phyloP scores from a whole-genome alignment of 2,888 invertebrate species.

The Elegia similella region DNA sequence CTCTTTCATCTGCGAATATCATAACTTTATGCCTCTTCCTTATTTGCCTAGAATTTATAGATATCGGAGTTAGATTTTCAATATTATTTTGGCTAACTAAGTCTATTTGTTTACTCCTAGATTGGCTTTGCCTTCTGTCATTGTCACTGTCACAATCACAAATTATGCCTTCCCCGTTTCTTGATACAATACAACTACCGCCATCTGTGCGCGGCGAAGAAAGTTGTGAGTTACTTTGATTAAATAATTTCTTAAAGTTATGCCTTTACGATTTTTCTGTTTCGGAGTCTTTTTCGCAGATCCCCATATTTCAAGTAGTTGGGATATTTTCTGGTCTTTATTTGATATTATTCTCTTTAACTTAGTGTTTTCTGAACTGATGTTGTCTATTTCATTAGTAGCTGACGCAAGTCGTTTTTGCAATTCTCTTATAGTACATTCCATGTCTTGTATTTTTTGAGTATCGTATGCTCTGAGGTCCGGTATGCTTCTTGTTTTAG shows the following conservation, averaged over 20 bases:
- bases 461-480: background rate
- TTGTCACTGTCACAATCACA: background rate
- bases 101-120: background rate
- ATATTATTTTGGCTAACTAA: background rate
- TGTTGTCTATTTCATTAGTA: background rate
- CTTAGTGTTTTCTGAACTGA: background rate
- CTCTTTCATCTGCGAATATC: background rate
- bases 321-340: slow-evolving; percentile 1
- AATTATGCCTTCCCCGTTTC: background rate
- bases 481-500: slow-evolving; percentile 2
- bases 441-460: background rate
- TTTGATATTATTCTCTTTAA: background rate
- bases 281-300: background rate
- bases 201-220: background rate
- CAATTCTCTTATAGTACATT: background rate
- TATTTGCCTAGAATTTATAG: background rate
- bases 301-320: background rate
- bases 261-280: background rate
- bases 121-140: background rate
- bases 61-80: background rate
- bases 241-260: background rate
- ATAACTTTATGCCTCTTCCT: background rate
- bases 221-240: background rate
- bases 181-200: background rate
- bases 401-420: background rate